These are phyloP conservation scores for Pristionchus arcanus DNA, from an alignment of 2,888 invertebrate genomes.

Conservation along the genomic window DNA sequence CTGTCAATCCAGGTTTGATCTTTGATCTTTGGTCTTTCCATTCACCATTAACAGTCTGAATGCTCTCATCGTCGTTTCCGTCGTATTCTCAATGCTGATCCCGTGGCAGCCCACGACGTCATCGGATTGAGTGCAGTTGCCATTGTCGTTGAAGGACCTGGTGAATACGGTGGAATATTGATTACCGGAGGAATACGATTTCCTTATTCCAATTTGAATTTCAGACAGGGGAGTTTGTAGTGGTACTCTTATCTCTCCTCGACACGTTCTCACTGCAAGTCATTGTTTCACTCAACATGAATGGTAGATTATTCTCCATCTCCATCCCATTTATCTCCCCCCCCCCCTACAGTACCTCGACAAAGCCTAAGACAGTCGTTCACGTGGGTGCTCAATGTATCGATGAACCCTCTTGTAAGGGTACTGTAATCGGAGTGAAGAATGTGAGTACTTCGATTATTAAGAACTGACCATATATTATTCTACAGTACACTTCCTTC, in stretches of 20 bases:
- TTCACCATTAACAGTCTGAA: neutral
- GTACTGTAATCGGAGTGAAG: neutral
- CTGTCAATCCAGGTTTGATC: neutral
- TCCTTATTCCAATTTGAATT: neutral
- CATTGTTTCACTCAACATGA: neutral
- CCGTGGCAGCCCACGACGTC: slow-evolving; percentile 5
- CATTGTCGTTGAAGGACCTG: slow-evolving; percentile 7
- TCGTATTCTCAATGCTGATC: slow-evolving; percentile 7
- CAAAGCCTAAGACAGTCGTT: neutral
- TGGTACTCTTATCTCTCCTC: slow-evolving; percentile 32
- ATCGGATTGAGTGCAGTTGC: slow-evolving; percentile 20
- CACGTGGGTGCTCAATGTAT: slow-evolving; percentile 28
- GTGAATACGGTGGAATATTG: slow-evolving; percentile 18
- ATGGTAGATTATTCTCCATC: neutral
- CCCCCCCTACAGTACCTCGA: neutral
- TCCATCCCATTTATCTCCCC: neutral
- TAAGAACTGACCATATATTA: neutral
- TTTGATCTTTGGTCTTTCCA: neutral
- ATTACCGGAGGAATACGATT: neutral
- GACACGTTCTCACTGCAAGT: slow-evolving; percentile 16
- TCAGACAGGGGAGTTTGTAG: neutral
- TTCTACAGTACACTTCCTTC: slow-evolving; percentile 7
- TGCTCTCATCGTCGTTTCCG: slow-evolving; percentile 4
- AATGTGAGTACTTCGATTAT: slow-evolving; percentile 14
- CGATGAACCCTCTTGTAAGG: neutral